These are phyloP conservation scores for Antrozous pallidus DNA, from an alignment of 2,797 vertebrate species.

Conservation along the genomic window DNA sequence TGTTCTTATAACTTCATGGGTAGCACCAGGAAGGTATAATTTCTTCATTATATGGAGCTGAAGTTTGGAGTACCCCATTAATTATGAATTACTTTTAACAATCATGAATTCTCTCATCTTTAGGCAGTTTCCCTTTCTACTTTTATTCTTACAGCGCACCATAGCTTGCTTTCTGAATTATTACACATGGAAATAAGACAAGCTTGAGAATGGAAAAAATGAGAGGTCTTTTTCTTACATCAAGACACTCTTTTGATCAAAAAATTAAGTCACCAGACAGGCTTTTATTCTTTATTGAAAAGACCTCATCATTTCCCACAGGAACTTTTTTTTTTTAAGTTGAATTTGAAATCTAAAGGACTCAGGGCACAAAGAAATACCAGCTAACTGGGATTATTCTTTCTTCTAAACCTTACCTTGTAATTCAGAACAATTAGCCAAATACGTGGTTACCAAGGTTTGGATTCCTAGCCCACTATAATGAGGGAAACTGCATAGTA, in stretches of 20 bases:
- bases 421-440: slow-evolving; percentile 25
- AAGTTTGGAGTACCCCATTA: neutral
- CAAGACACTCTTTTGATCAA: neutral
- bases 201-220: neutral
- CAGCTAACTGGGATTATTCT: neutral
- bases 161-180: neutral
- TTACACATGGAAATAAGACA: neutral
- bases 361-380: neutral
- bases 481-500: neutral
- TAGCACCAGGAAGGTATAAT: neutral
- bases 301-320: neutral
- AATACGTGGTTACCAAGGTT: neutral
- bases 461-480: neutral
- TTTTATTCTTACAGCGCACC: neutral
- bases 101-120: neutral
- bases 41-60: neutral
- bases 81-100: neutral
- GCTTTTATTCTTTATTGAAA: neutral
- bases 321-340: neutral
- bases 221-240: neutral
- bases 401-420: neutral
- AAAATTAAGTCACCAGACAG: neutral
- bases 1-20: neutral
- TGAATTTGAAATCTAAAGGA: neutral
- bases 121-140: neutral